phyloP scores from a whole-genome alignment of 2,113 vertebrate genomes.

The Vulpes vulpes region DNA sequence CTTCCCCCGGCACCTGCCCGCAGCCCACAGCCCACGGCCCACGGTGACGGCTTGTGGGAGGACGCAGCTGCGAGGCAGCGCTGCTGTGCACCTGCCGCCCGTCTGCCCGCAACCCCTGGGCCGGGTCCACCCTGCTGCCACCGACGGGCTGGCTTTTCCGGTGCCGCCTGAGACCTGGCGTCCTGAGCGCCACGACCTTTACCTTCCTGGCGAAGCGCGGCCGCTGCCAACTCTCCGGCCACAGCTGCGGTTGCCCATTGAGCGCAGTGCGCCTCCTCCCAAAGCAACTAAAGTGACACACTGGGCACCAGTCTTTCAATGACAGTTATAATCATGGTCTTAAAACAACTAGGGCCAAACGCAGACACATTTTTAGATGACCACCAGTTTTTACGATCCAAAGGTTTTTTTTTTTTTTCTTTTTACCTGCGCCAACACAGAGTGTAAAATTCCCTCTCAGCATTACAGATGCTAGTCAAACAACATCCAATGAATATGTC shows the following conservation, averaged over 20 bases:
- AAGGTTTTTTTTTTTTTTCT: conserved; percentile 12
- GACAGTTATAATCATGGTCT: conserved; percentile 49
- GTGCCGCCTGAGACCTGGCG: no score
- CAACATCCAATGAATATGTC: not conserved
- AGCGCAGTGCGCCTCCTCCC: conserved; percentile 24
- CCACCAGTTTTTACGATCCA: conserved; percentile 18
- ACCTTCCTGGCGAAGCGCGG: conserved; percentile 1
- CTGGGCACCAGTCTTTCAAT: conserved; percentile 31
- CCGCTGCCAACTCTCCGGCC: conserved; percentile 47
- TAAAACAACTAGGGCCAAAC: conserved; percentile 54
- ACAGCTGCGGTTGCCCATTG: conserved; percentile 21
- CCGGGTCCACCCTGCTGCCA: no score
- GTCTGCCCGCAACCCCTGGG: no score
- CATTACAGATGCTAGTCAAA: not conserved
- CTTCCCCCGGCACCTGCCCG: no score
- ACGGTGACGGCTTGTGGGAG: no score
- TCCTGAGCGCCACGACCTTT: not conserved
- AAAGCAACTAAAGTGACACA: conserved; percentile 54
- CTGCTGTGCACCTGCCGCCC: no score
- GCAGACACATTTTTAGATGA: conserved; percentile 50
- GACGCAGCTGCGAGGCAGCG: no score
- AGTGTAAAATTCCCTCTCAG: not conserved
- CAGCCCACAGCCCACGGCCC: no score
- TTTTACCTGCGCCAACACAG: not conserved
- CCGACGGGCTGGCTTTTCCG: no score